These are phyloP conservation scores for Caenorhabditis sulstoni DNA, from an alignment of 2,888 invertebrate genomes.

Conservation along the genomic window DNA sequence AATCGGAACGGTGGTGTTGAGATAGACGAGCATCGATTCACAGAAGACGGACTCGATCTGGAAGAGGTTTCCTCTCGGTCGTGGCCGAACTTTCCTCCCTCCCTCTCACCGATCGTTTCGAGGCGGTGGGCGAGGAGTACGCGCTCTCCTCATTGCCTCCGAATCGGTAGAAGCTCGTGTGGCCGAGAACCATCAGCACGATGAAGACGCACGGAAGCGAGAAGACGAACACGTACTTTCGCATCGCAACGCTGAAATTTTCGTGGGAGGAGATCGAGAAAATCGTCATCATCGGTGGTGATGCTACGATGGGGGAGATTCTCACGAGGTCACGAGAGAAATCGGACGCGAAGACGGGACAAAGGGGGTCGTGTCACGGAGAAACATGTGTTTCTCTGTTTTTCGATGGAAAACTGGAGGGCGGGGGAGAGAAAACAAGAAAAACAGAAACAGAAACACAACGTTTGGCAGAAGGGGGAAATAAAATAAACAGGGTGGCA, in stretches of 20 bases:
- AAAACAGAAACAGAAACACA: too few relatives aligned
- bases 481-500: too few relatives aligned
- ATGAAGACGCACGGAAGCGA: not conserved
- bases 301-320: too few relatives aligned
- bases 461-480: too few relatives aligned
- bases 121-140: not conserved
- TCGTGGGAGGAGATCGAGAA: too few relatives aligned
- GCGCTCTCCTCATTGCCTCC: not conserved
- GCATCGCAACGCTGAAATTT: not conserved
- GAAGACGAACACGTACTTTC: not conserved
- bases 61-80: not conserved
- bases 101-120: not conserved
- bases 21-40: not conserved
- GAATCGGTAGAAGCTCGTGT: not conserved
- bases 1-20: constrained; percentile 12
- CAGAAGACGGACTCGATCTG: constrained; percentile 2
- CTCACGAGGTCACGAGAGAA: too few relatives aligned
- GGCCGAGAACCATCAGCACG: not conserved
- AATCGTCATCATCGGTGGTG: too few relatives aligned
- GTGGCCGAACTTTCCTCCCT: not conserved
- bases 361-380: too few relatives aligned
- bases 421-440: too few relatives aligned
- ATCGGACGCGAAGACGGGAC: too few relatives aligned
- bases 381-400: too few relatives aligned
- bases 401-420: too few relatives aligned